A percentile compares a stretch with the other conserved stretches of the same genome.
phyloP scores from a whole-genome alignment of 2,888 invertebrate species.

The Chrysolina haemoptera region DNA sequence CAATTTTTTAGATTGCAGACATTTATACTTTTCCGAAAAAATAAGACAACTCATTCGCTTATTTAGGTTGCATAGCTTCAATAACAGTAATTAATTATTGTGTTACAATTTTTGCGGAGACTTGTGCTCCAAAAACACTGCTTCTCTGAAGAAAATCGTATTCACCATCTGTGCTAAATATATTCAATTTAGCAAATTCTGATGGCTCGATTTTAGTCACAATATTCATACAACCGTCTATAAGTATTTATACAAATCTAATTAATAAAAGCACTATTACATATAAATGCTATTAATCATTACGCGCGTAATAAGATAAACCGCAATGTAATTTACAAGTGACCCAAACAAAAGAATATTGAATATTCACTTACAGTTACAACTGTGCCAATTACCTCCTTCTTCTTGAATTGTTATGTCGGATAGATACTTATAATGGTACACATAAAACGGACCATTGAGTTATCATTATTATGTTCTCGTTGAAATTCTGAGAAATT shows the following conservation, averaged over 20 bases:
- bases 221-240: not conserved
- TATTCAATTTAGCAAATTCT: not conserved
- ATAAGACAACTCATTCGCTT: no score
- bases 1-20: no score
- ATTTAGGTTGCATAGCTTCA: no score
- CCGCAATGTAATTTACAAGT: not conserved
- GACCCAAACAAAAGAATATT: conserved; percentile 4
- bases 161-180: not conserved
- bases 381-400: conserved; percentile 14
- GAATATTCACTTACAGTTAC: conserved; percentile 19
- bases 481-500: not conserved
- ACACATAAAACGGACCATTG: not conserved
- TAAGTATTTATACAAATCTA: not conserved
- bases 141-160: not conserved
- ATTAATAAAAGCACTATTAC: not conserved
- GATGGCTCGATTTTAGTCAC: not conserved
- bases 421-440: not conserved
- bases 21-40: not conserved
- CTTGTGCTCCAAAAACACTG: not conserved
- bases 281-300: not conserved
- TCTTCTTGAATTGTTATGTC: conserved; percentile 3
- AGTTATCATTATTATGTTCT: not conserved
- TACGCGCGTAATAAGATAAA: conserved; percentile 2
- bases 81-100: not conserved
- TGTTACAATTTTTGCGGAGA: not conserved